Evolutionary conservation across 2,797 vertebrate species (phyloP), one percentile per base, ranked within the genome.

Genomic region (Orestias chungarensis): DNA sequence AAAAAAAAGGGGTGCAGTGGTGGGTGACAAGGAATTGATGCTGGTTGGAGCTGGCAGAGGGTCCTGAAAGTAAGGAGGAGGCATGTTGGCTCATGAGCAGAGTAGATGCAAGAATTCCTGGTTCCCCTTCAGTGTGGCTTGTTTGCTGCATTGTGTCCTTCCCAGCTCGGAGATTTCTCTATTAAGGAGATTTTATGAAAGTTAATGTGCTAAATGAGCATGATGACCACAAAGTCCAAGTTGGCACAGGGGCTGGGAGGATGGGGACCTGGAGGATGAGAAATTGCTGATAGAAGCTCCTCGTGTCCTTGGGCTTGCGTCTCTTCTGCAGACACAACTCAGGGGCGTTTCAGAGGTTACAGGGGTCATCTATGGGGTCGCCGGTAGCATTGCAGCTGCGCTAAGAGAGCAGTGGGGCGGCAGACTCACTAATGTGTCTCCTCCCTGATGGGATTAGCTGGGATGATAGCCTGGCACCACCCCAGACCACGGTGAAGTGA

Each of bases 141-240:
- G 68, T 29, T 73, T 23, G 1, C 65, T 59, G 71, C 79, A 73
- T 80, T 86, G 78, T 87, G 81, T 86, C 87, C 67, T 66, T 73
- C 80, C 83, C 74, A 29, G 78, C 82, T 71, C 62, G 1, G 79
- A 89, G 74, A 90, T 87, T 75, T 89, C 91, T 91, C 88, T 88
- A 91, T 93, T 93, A 89, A 93, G 85, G 74, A 68, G 81, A 84
- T 81, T 91, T 93, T 89, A 92, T 86, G 79, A 86, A 82, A 91
- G 87, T 86, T 93, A 92, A 93, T 92, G 89, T 84, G 87, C 79
- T 79, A 86, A 92, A 92, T 87, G 76, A 90, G 91, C 86, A 75
- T 44, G 68, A 54, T 82, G 88, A 90, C 88, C 91, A 84, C 38
- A 70, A 74, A 46, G 81, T 87, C 91, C 91, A 91, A 89, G 73